A percentile compares a stretch with the other conserved stretches of the same genome.
Conservation (phyloP, 2,797 vertebrate genomes). For the Phyllotis vaccarum region DNA sequence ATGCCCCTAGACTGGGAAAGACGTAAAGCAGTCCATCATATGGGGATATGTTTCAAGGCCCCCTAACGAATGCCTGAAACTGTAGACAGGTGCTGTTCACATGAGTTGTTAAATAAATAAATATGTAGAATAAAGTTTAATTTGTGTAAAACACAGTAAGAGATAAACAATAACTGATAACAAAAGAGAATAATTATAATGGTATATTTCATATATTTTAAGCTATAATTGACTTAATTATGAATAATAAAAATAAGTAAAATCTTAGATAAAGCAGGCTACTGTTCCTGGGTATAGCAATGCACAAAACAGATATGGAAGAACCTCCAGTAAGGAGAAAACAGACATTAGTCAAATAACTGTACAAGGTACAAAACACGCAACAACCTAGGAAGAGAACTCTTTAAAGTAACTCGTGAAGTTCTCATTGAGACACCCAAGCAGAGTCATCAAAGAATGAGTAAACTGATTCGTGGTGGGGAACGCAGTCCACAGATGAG, state of each 20-base stretch:
- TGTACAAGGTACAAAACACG: background rate
- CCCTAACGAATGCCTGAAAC: background rate
- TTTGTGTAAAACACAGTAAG: background rate
- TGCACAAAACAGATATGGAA: background rate
- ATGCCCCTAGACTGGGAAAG: background rate
- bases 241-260: background rate
- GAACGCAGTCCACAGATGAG: background rate
- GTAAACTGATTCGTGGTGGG: background rate
- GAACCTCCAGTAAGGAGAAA: background rate
- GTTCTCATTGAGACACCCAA: background rate
- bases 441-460: background rate
- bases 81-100: background rate
- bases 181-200: background rate
- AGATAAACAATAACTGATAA: background rate
- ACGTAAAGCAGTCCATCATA: background rate
- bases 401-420: background rate
- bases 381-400: background rate
- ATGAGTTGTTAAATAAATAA: background rate
- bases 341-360: constrained; percentile 6
- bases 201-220: background rate
- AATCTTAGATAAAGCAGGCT: background rate
- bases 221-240: background rate
- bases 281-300: background rate
- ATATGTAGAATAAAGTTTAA: background rate
- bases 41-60: background rate